phyloP scores from a whole-genome alignment of 2,888 invertebrate species.

The Drosophila hamatofila region DNA sequence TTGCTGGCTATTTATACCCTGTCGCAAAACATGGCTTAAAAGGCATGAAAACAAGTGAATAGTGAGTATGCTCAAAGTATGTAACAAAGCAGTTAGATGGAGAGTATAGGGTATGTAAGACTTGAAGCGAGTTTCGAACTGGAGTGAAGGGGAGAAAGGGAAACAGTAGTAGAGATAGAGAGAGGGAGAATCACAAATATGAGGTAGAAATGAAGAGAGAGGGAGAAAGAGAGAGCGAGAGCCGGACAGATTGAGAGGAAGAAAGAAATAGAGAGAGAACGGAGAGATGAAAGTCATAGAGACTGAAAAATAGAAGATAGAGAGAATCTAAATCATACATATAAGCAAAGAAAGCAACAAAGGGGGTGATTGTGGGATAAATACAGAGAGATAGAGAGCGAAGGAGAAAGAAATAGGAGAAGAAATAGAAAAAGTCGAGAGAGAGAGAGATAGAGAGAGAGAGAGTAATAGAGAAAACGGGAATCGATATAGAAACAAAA shows the following conservation, averaged over 20 bases:
- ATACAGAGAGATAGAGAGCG: neutral
- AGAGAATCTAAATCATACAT: neutral
- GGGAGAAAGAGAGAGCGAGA: no score
- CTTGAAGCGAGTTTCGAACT: no score
- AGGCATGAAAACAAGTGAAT: neutral
- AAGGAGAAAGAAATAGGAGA: neutral
- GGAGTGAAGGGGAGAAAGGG: neutral
- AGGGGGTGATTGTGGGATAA: neutral
- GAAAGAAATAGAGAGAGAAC: neutral
- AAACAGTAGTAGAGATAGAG: neutral
- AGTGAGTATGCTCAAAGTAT: conserved; percentile 1
- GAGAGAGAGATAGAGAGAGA: no score
- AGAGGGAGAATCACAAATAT: neutral
- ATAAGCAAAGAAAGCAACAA: neutral
- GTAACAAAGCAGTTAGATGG: neutral
- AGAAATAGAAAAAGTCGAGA: neutral
- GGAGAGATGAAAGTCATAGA: no score
- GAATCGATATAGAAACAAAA: neutral
- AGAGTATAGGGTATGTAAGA: conserved; percentile 10
- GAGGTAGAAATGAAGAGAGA: neutral
- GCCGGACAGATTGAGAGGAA: neutral
- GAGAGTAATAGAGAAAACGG: neutral
- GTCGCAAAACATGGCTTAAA: conserved; percentile 7
- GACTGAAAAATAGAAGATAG: no score
- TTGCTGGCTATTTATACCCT: conserved; percentile 7